Base-by-base conservation (phyloP, 1,140 invertebrate species). In the Trichonephila clavipes region DNA sequence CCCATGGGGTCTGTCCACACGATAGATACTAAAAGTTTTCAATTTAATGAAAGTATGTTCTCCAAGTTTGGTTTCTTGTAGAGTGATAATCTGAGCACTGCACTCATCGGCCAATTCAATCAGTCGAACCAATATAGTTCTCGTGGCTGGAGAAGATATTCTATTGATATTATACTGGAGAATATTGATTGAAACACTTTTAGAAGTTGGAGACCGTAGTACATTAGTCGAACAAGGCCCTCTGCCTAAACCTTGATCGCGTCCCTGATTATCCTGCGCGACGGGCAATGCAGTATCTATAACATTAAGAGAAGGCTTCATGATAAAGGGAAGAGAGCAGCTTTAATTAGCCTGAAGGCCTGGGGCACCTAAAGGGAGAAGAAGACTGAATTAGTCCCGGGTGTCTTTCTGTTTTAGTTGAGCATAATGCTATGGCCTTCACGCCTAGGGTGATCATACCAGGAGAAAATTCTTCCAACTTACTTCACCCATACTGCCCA, bases 181-280 rank as follows among this genome's bases (percentile, higher is more conserved):
- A 88, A 51, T 66, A 10, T 18, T 10, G 40, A 69, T 0, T 69
- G 51, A 86, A 86, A 51, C 24, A 14, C 16, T 62, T 61, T 88
- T 28, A 14, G 34, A 62, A 69, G 8, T 87, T 61, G 58, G 2
- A 87, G 85, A 87, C 85, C 3, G 81, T 87, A 88, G n/a, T 88
- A 14, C 6, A 88, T 62, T 88, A 44, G 62, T 51, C 62, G 18
- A 88, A 28, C 28, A 1, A 69, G 28, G 21, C 86, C 28, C n/a
- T 88, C 62, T 88, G 34, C 62, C 62, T 69, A 44, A 88, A 44
- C 86, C 19, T 40, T 24, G 34, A 34, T 3, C 18, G 28, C 5
- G 62, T n/a, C 34, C 59, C 62, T 88, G 62, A 88, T 66, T 69
- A 14, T 28, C 62, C 62, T 40, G 62, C 1, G 86, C 34, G 86